These are phyloP conservation scores for Ridgeia piscesae DNA, from an alignment of 1,140 invertebrate species.

Conservation along the genomic window DNA sequence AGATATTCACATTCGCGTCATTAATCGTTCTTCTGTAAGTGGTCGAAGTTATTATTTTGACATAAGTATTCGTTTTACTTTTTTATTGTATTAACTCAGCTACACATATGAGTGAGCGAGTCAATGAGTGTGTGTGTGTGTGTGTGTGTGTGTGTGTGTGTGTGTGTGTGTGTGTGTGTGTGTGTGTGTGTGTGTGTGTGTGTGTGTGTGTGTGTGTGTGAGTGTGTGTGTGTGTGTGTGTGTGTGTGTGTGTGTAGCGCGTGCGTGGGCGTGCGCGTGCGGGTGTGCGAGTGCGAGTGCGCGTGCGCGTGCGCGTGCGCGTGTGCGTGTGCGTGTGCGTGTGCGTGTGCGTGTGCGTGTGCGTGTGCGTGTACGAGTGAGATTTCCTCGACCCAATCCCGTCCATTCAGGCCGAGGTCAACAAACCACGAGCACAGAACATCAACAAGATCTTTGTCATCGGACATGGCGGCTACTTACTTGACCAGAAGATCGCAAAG, in stretches of 20 bases:
- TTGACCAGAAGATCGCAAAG: conserved; percentile 76
- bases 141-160: background rate
- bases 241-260: background rate
- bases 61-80: no score
- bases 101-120: background rate
- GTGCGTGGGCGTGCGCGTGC: background rate
- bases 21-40: no score
- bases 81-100: no score
- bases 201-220: background rate
- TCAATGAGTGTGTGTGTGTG: no score
- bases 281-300: background rate
- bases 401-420: conserved; percentile 70
- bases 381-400: conserved; percentile 73
- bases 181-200: background rate
- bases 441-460: conserved; percentile 84
- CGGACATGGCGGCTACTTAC: conserved; percentile 81
- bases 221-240: background rate
- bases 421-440: conserved; percentile 66
- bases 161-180: background rate
- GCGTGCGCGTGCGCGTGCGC: no score
- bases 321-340: no score
- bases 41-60: no score
- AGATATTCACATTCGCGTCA: no score
- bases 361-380: background rate
- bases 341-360: background rate